These are phyloP conservation scores for Subacronicta megacephala DNA, from an alignment of 2,888 invertebrate species.

Conservation along the genomic window DNA sequence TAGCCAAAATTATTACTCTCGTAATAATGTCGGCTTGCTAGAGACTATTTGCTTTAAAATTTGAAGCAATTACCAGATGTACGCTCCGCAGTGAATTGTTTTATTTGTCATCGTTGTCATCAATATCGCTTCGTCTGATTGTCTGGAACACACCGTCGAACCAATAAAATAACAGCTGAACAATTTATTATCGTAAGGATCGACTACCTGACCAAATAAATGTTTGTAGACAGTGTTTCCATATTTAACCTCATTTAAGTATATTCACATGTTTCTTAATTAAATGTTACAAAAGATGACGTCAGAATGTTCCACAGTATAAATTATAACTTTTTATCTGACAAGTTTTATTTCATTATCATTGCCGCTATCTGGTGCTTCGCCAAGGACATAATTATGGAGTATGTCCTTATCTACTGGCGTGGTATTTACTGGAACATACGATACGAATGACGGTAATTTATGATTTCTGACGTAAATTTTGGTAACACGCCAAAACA, in stretches of 20 bases:
- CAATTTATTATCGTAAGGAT: constrained; percentile 6
- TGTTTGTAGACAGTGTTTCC: too few species aligned
- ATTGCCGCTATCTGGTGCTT: constrained; percentile 63
- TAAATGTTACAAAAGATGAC: constrained; percentile 6
- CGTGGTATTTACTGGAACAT: constrained; percentile 36
- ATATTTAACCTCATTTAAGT: not conserved
- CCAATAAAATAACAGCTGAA: constrained; percentile 24
- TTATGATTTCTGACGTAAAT: constrained; percentile 29
- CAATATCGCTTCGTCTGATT: constrained; percentile 31
- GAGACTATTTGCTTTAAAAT: constrained; percentile 26
- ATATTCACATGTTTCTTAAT: not conserved
- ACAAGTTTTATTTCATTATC: constrained; percentile 57
- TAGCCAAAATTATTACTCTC: too few species aligned
- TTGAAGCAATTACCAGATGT: constrained; percentile 48
- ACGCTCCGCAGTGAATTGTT: constrained; percentile 39
- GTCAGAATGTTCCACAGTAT: constrained; percentile 48
- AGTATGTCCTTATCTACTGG: constrained; percentile 60
- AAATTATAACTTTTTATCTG: constrained; percentile 50
- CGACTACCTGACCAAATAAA: not conserved
- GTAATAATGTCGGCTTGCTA: constrained; percentile 7
- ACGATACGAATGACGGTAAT: constrained; percentile 27
- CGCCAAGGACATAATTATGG: constrained; percentile 71
- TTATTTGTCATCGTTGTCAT: constrained; percentile 54
- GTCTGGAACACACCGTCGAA: constrained; percentile 24
- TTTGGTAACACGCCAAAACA: constrained; percentile 37